These are phyloP conservation scores for Exaiptasia diaphana DNA, from an alignment of 64 coral and sea anemone species.

Conservation along the genomic window DNA sequence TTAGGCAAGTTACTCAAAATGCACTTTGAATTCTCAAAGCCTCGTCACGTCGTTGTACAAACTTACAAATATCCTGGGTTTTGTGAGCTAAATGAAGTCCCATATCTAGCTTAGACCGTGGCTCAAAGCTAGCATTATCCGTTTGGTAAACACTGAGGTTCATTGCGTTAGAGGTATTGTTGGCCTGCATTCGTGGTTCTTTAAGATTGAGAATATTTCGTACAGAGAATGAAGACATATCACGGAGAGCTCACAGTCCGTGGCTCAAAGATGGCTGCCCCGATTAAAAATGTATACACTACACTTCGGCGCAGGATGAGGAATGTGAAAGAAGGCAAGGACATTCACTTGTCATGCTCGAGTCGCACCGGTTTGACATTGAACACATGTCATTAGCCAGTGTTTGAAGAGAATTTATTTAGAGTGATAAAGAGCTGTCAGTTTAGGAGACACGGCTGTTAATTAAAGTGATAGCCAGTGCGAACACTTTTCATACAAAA, in stretches of 20 bases:
- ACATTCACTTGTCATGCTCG: constrained; percentile 89
- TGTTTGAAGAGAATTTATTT: constrained; percentile 89
- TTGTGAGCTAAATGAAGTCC: constrained; percentile 32
- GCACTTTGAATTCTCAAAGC: background rate
- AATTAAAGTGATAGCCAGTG: constrained; percentile 78
- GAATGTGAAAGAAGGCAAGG: constrained; percentile 87
- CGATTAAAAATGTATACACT: constrained; percentile 85
- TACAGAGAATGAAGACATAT: constrained; percentile 96
- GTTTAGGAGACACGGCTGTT: constrained; percentile 59
- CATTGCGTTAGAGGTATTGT: constrained; percentile 54
- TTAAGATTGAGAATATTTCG: constrained; percentile 83
- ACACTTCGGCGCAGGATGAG: constrained; percentile 65
- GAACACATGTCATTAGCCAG: constrained; percentile 81
- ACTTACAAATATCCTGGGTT: constrained; percentile 2
- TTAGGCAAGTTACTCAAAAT: background rate
- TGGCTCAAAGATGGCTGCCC: constrained; percentile 91
- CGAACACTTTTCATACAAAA: constrained; percentile 57
- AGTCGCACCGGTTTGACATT: constrained; percentile 87
- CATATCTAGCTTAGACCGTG: constrained; percentile 42
- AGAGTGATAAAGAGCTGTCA: constrained; percentile 82
- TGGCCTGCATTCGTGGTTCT: constrained; percentile 71
- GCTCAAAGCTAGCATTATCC: constrained; percentile 65
- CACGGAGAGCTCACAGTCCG: constrained; percentile 49
- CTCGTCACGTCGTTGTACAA: background rate
- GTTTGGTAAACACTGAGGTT: constrained; percentile 78